These are phyloP conservation scores for Drosophila pectinifera DNA, from an alignment of 1,140 invertebrate genomes.

Conservation along the genomic window DNA sequence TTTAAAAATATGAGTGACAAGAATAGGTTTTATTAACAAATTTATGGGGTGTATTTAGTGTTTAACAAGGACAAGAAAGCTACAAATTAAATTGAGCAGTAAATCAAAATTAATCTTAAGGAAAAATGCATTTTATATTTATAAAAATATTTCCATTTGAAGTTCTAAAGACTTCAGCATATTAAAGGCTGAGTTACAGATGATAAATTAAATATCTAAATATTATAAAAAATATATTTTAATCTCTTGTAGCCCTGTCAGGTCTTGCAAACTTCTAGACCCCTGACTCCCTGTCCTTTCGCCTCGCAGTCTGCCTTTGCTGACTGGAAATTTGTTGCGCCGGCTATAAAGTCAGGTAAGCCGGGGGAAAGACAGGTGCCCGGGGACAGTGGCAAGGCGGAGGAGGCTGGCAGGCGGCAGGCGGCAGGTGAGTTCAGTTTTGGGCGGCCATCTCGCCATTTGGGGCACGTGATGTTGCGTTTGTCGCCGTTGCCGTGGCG, in stretches of 20 bases:
- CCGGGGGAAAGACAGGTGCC: constrained; percentile 10
- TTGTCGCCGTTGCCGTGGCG: constrained; percentile 70
- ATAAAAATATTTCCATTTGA: no score
- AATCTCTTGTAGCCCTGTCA: constrained; percentile 1
- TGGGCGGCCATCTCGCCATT: constrained; percentile 33
- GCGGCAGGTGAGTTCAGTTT: constrained; percentile 8
- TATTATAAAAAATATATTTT: not conserved
- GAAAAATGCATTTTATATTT: no score
- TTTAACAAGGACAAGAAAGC: no score
- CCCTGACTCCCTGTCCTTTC: constrained; percentile 1
- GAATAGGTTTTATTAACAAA: no score
- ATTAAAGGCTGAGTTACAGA: no score
- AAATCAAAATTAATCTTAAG: no score
- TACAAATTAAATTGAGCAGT: no score
- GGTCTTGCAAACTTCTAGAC: not conserved
- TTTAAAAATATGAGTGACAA: no score
- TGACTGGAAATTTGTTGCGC: constrained; percentile 66
- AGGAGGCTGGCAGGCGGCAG: not conserved
- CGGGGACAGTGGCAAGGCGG: not conserved
- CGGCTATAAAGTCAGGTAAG: constrained; percentile 74
- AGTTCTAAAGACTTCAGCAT: no score
- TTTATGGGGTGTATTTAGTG: no score
- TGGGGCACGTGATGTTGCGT: constrained; percentile 75
- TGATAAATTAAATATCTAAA: no score
- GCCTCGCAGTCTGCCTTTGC: constrained; percentile 40